Base-by-base conservation (phyloP, 2,888 invertebrate genomes). In the Sesia apiformis region DNA sequence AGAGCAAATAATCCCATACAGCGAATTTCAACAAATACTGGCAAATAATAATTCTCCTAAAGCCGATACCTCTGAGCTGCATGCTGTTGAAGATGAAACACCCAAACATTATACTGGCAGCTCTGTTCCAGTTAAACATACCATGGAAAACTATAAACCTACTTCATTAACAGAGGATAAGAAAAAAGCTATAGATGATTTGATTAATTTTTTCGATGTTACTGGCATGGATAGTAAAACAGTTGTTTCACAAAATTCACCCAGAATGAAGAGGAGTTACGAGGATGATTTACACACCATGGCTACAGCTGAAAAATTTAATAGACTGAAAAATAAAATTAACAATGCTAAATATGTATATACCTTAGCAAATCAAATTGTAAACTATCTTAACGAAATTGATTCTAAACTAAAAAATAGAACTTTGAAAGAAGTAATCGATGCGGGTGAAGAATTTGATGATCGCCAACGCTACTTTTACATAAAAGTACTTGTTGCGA, bases 161-260 rank as follows among this genome's bases (percentile, higher is more conserved):
- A 60, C 39, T 42, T 56, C 61, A 52, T 62, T 87, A 56, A 73
- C 71, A 53, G 68, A 73, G 38, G 84, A 87, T 55, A 84, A 83
- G 64, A 85, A 78, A 62, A 79, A 83, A 69, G 77, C 82, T 1
- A 78, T 90, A 6, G 89, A 90, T 59, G 87, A 86, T 43, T 66
- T 90, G 55, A 65, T 90, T 52, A 76, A 74, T 64, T 82, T 84
- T 72, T 85, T 90, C 53, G 74, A 83, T 46, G 78, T 80, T 67
- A 73, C 76, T 63, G 79, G 73, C 23, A 70, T 75, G 60, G 65
- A 76, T 58, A 60, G 70, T 54, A 63, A 62, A 56, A 42, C 56
- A 40, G 63, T 61, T 38, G 53, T 53, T 5, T 57, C 63, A 8
- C 62, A 66, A 57, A 46, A 23, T 8, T 5, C 46, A 46, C 60